These are phyloP conservation scores for Gambusia yucatana DNA, from an alignment of 2,797 vertebrate species.

Conservation along the genomic window DNA sequence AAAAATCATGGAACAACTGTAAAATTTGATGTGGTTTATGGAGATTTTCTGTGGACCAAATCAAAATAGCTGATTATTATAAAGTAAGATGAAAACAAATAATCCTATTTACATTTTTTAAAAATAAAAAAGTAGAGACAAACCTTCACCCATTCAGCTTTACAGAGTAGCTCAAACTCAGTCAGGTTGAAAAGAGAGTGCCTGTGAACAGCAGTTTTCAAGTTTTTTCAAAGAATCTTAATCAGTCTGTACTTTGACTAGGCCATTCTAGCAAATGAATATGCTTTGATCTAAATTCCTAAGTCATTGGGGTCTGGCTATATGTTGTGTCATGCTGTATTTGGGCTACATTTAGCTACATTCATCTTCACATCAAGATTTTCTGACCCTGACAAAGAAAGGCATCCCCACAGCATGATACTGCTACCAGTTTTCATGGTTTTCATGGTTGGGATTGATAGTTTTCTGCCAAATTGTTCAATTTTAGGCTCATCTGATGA, in stretches of 20 bases:
- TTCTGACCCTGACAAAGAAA: not conserved
- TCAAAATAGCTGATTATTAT: not conserved
- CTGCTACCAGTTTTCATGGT: not conserved
- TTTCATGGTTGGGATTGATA: not conserved
- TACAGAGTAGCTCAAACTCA: not conserved
- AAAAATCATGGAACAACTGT: not conserved
- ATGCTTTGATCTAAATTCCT: not conserved
- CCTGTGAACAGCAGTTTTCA: not conserved
- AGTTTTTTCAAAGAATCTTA: not conserved
- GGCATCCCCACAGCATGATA: not conserved
- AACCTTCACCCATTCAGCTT: not conserved
- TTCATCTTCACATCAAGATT: not conserved
- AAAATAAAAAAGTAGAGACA: not conserved
- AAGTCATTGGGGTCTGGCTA: not conserved
- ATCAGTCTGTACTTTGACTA: not conserved
- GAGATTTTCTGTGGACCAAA: conserved; percentile 1
- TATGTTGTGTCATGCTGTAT: not conserved
- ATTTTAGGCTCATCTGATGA: not conserved
- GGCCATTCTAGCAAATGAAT: not conserved
- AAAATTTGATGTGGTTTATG: not conserved
- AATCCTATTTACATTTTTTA: not conserved
- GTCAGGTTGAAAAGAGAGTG: not conserved
- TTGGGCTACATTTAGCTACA: not conserved
- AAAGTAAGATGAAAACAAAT: not conserved
- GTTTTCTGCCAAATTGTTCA: not conserved